Evolutionary conservation across 2,888 invertebrate genomes (phyloP), one percentile per base, ranked within the genome.

Genomic region (Cloeon dipterum): DNA sequence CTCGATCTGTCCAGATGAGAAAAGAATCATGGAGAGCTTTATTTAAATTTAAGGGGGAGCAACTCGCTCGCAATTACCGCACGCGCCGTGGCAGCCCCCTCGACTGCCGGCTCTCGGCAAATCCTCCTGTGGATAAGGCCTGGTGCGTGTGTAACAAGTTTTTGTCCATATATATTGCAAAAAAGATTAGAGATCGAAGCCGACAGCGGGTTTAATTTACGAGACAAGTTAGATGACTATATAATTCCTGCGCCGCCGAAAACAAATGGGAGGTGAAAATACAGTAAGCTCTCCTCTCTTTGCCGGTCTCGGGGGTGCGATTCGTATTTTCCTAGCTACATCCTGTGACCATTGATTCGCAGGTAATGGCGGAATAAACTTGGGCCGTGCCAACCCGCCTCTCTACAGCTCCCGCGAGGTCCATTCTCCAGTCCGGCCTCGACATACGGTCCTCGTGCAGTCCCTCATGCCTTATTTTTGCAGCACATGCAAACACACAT

Each of bases 211-310:
- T 29, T 29, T 29, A 29, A 29, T 29, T 29, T 29, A 29, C 29
- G 29, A 29, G 29, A 29, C 29, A 29, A 29, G 29, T 29, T 29
- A 14, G 29, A 29, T 29, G 29, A 29, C 29, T 29, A 14, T 29
- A 29, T 29, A 29, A 29, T 29, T 29, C 29, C 16, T 13, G 14
- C 14, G 5, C 13, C 7, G 16, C 8, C n/a, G 8, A 16, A 29
- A 29, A 29, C 29, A 29, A 29, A 29, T 29, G 29, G 29, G 29
- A 29, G 29, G 29, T 29, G 29, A 29, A 29, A 29, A n/a, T n/a
- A n/a, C n/a, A n/a, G n/a, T n/a, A n/a, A n/a, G n/a, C n/a, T n/a
- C n/a, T n/a, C n/a, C n/a, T n/a, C n/a, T n/a, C n/a, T n/a, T n/a
- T n/a, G n/a, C n/a, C n/a, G n/a, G n/a, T 29, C 29, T 29, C 29